A percentile compares a stretch with the other conserved stretches of the same genome.
Evolutionary conservation across 2,113 vertebrate species (phyloP).

Genomic region (Crotalus tigris): DNA sequence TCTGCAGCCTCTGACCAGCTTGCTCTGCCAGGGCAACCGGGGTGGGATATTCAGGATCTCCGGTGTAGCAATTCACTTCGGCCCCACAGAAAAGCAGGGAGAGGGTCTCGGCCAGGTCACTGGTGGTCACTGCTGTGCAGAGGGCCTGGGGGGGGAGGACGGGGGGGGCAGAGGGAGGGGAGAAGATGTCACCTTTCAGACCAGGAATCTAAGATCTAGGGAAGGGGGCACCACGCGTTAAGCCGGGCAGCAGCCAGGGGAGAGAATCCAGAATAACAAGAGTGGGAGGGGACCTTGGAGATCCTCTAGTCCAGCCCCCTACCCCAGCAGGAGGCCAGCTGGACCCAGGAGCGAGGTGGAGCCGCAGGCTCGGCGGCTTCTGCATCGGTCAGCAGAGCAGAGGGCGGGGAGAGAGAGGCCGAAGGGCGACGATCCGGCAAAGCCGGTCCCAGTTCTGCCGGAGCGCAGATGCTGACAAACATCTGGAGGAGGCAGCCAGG

Average conservation of each 20-base stretch:
- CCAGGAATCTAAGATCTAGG: background rate
- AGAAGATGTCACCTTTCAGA: background rate
- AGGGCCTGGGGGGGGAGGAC: conserved; percentile 73
- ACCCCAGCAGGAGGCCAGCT: too few species aligned
- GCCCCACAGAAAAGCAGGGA: conserved; percentile 92
- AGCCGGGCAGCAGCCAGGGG: background rate
- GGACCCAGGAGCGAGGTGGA: conserved; percentile 1
- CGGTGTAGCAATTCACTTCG: conserved; percentile 80
- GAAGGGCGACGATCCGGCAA: background rate
- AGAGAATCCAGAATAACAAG: background rate
- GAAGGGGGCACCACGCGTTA: fast-evolving
- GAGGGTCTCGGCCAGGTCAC: conserved; percentile 88
- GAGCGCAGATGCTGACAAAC: background rate
- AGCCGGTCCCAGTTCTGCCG: background rate
- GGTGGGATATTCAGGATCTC: conserved; percentile 70
- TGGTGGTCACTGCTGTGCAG: conserved; percentile 85
- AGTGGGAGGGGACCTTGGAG: background rate
- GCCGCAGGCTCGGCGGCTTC: too few species aligned
- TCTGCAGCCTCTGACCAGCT: conserved; percentile 82
- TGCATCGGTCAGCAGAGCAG: background rate
- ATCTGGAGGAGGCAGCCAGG: background rate
- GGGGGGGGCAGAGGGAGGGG: background rate
- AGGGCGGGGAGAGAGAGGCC: background rate
- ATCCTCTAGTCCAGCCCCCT: too few species aligned
- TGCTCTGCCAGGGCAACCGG: conserved; percentile 77